A percentile compares a stretch with the other conserved stretches of the same genome.
phyloP scores from a whole-genome alignment of 2,888 invertebrate genomes.

The Brassicogethes aeneus region DNA sequence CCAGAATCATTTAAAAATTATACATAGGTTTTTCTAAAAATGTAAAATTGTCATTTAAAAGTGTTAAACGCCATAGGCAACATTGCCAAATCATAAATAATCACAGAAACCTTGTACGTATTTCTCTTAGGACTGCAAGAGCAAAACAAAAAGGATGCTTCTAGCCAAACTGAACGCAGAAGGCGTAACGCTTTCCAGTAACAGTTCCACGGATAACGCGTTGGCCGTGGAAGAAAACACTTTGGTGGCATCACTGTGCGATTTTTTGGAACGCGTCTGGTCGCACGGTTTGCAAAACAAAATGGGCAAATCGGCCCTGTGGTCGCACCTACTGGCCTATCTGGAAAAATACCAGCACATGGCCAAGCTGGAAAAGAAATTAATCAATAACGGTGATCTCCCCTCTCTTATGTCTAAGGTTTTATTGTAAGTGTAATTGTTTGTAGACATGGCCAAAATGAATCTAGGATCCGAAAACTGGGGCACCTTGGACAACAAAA shows the following conservation, averaged over 20 bases:
- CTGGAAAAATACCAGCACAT: conserved; percentile 65
- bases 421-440: too few species aligned
- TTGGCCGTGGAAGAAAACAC: conserved; percentile 91
- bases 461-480: conserved; percentile 33
- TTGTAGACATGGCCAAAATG: background rate
- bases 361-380: conserved; percentile 46
- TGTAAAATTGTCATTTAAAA: too few species aligned
- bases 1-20: too few species aligned
- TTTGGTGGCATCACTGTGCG: conserved; percentile 94
- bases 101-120: too few species aligned
- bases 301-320: conserved; percentile 93
- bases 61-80: too few species aligned
- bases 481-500: conserved; percentile 30
- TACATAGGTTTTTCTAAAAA: too few species aligned
- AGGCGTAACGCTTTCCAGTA: conserved; percentile 81
- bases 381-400: background rate
- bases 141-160: conserved; percentile 95
- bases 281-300: conserved; percentile 93
- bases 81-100: too few species aligned
- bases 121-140: conserved; percentile 77
- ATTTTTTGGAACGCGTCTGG: conserved; percentile 95
- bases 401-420: background rate
- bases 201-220: conserved; percentile 63
- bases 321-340: conserved; percentile 89
- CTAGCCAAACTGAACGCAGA: conserved; percentile 99